Evolutionary conservation across 2,113 vertebrate genomes (phyloP).

Genomic region (Erpornis zantholeuca): DNA sequence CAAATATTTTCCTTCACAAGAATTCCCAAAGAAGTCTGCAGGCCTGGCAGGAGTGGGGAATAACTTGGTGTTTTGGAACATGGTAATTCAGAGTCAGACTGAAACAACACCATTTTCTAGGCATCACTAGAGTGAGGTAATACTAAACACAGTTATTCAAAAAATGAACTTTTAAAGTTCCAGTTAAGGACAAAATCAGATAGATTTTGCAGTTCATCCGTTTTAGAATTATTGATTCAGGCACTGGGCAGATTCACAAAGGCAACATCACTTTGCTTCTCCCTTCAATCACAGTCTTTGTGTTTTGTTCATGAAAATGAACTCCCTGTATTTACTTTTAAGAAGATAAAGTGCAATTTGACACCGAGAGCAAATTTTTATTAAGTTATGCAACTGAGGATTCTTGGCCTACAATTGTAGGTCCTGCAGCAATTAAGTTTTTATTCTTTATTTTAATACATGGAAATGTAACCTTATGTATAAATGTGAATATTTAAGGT

Average conservation of each 20-base stretch:
- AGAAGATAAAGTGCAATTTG: neutral
- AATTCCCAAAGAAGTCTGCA: neutral
- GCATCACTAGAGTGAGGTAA: neutral
- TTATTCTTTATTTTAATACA: neutral
- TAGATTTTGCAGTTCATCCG: neutral
- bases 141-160: neutral
- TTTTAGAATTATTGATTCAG: neutral
- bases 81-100: neutral
- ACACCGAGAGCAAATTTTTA: neutral
- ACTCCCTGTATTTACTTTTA: neutral
- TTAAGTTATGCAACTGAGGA: neutral
- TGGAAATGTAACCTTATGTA: neutral
- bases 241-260: neutral
- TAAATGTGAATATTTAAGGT: neutral
- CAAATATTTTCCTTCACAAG: neutral
- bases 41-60: neutral
- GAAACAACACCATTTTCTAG: neutral
- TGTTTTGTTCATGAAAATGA: neutral
- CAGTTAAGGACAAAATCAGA: neutral
- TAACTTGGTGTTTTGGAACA: neutral
- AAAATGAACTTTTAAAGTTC: neutral
- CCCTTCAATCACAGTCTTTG: neutral
- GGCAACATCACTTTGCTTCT: neutral
- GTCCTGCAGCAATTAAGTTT: neutral
- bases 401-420: neutral